Evolutionary conservation across 1,140 invertebrate species (phyloP).

Genomic region (Bombus huntii): DNA sequence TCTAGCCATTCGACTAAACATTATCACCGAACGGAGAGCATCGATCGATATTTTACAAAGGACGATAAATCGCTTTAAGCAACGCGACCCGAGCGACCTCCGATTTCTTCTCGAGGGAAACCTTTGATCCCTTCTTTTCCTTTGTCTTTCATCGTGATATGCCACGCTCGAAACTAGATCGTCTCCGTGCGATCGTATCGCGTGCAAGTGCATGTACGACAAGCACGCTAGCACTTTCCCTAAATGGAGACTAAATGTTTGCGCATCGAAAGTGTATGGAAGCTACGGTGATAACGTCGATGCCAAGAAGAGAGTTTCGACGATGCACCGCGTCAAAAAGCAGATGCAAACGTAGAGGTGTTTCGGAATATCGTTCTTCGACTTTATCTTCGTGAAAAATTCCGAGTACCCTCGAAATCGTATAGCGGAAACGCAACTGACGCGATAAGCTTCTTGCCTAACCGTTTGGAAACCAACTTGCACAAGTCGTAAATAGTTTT

Average conservation of each 20-base stretch:
- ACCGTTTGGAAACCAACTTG: no score
- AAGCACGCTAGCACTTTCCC: neutral
- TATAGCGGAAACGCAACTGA: no score
- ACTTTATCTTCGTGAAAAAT: no score
- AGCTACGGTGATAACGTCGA: no score
- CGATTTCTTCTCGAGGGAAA: constrained; percentile 18
- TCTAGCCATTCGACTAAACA: no score
- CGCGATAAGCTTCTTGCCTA: no score
- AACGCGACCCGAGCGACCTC: no score
- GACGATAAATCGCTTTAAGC: constrained; percentile 11
- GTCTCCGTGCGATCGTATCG: neutral
- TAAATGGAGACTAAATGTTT: constrained; percentile 8
- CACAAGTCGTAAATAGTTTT: no score
- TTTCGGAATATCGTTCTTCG: no score
- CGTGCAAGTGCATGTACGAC: neutral
- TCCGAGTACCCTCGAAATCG: no score
- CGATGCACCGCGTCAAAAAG: neutral
- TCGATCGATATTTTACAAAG: constrained; percentile 23
- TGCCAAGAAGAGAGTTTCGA: neutral
- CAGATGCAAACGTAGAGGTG: no score
- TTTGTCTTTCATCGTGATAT: neutral
- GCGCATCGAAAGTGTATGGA: neutral
- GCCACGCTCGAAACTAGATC: neutral
- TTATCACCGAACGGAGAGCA: neutral
- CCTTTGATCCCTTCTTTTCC: no score